Percentiles rank a stretch among this genome's conserved stretches.
Conservation (phyloP, 2,888 invertebrate species). For the Tinea semifulvella region DNA sequence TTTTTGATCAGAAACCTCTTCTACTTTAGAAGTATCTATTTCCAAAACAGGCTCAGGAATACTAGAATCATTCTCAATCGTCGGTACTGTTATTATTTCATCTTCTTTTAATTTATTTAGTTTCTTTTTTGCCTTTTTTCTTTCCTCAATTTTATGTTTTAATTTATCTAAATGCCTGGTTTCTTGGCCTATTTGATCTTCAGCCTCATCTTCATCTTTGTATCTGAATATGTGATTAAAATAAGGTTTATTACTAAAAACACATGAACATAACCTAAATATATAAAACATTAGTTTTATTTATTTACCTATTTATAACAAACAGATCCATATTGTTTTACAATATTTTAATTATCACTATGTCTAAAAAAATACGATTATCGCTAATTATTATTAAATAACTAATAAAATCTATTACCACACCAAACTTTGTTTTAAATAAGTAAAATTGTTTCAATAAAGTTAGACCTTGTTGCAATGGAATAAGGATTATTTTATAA, state of each 20-base stretch:
- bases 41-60: slow-evolving; percentile 14
- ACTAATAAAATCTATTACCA: too few relatives aligned
- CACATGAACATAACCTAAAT: slow-evolving; percentile 12
- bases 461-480: too few relatives aligned
- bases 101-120: slow-evolving; percentile 26
- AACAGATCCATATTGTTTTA: slow-evolving; percentile 70
- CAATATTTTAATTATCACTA: too few relatives aligned
- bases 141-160: slow-evolving; percentile 68
- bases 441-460: too few relatives aligned
- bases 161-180: slow-evolving; percentile 65
- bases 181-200: slow-evolving; percentile 52
- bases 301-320: slow-evolving; percentile 72
- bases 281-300: neutral
- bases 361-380: too few relatives aligned
- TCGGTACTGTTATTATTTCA: slow-evolving; percentile 26
- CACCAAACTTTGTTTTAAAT: too few relatives aligned
- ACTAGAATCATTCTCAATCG: neutral
- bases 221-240: slow-evolving; percentile 37
- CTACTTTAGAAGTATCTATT: neutral
- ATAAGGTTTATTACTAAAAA: slow-evolving; percentile 11
- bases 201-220: slow-evolving; percentile 43
- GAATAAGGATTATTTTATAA: too few relatives aligned
- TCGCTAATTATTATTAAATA: too few relatives aligned
- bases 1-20: neutral
- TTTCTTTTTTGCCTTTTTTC: slow-evolving; percentile 41